Percentiles rank a stretch among this genome's conserved stretches.
Conservation (phyloP, 2,888 invertebrate genomes). For the Ceraclea dissimilis region DNA sequence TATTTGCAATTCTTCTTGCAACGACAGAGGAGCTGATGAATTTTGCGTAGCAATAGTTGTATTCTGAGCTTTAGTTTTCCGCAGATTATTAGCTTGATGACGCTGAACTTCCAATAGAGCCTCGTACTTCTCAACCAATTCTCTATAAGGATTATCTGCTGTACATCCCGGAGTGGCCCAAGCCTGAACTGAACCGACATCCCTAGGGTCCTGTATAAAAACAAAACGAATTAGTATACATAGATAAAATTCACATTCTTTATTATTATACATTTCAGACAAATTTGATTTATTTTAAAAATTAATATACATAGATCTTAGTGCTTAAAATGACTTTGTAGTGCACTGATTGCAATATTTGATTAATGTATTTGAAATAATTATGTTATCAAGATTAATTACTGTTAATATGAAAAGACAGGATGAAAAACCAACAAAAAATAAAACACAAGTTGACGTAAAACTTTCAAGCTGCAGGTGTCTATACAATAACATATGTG, state of each 20-base stretch:
- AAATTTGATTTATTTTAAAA: too few species aligned
- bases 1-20: constrained; percentile 69
- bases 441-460: not conserved
- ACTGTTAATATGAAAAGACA: not conserved
- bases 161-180: constrained; percentile 28
- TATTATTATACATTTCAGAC: too few species aligned
- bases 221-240: not conserved
- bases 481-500: too few species aligned
- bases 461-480: too few species aligned
- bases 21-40: constrained; percentile 43
- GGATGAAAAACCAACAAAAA: not conserved
- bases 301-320: too few species aligned
- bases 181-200: constrained; percentile 18
- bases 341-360: too few species aligned
- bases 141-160: constrained; percentile 65
- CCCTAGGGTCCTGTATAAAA: constrained; percentile 19
- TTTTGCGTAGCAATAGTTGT: constrained; percentile 32
- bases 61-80: constrained; percentile 36
- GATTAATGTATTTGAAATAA: too few species aligned
- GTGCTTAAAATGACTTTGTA: too few species aligned
- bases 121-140: constrained; percentile 78
- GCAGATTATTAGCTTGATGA: constrained; percentile 50
- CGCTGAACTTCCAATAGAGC: constrained; percentile 71
- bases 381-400: too few species aligned
- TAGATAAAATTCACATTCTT: too few species aligned